Base-by-base conservation (phyloP, 2,113 vertebrate species). In the Thalassoma bifasciatum region DNA sequence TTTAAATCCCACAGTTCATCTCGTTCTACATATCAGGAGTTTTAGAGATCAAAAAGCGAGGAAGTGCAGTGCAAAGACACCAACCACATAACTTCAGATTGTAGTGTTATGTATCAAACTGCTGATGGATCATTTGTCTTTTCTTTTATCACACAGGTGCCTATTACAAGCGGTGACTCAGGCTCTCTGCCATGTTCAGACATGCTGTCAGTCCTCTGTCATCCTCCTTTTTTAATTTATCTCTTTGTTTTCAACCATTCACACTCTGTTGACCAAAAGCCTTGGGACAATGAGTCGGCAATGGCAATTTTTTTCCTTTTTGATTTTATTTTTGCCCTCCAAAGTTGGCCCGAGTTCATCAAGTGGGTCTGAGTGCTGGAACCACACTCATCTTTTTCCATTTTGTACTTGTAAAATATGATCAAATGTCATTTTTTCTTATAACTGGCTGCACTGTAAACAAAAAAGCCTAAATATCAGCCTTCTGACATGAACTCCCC, bases 161-260 rank as follows among this genome's bases (percentile, higher is more conserved):
- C 91, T 90, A 93, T 86, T 91, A 94, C 72, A 94, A 90, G 87
- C 94, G 93, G 91, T 95, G 94, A 95, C 92, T 92, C 68, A 71
- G 83, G 90, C 72, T 87, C 37, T 54, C 61, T 10, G 19, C 75
- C 72, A 51, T 66, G 63, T 83, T 47, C 81, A 77, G 77, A 85
- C 76, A 58, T 81, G 64, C 82, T 68, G 85, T 83, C 72, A 70
- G 72, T 85, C 77, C 77, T 79, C 38, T 44, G 71, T 63, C 67
- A 30, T 81, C 85, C 69, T 75, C 44, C 24, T 61, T 10, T 53
- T 68, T 69, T 66, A 40, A 67, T 82, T 82, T 77, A 66, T 83
- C 67, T 83, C 83, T 70, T 68, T 84, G 56, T 87, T 84, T 82
- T 71, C 50, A 57, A 47, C 67, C 66, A 38, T 64, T 85, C 14